A percentile compares a stretch with the other conserved stretches of the same genome.
These are phyloP conservation scores for Vesta saturnalis DNA, from an alignment of 2,888 invertebrate genomes.

Conservation along the genomic window DNA sequence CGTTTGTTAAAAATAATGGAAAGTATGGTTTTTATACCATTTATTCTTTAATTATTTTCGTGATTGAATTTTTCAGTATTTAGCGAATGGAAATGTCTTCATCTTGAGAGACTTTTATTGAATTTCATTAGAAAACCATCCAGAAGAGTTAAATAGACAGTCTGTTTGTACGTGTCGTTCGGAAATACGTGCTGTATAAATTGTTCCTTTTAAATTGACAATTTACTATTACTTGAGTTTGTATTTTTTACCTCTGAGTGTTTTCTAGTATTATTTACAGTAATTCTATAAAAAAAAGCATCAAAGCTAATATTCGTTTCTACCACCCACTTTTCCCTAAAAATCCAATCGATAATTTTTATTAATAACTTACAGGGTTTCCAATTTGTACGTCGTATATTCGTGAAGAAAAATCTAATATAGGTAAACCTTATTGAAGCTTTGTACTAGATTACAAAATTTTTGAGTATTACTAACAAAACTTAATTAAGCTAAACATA, in stretches of 20 bases:
- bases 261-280: too few relatives aligned
- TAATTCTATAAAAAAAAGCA: too few relatives aligned
- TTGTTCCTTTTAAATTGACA: neutral
- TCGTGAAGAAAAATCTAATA: too few relatives aligned
- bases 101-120: neutral
- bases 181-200: neutral
- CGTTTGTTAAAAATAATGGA: conserved; percentile 1
- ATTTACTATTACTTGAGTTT: neutral
- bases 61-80: neutral
- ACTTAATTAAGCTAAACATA: too few relatives aligned
- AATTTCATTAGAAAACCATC: conserved; percentile 1
- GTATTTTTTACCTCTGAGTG: neutral
- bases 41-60: neutral
- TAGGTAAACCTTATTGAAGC: too few relatives aligned
- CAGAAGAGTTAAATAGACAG: neutral
- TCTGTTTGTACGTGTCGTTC: neutral
- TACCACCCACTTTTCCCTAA: too few relatives aligned
- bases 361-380: too few relatives aligned
- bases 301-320: too few relatives aligned
- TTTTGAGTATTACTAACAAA: too few relatives aligned
- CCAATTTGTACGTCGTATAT: too few relatives aligned
- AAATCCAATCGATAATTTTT: too few relatives aligned
- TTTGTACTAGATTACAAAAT: too few relatives aligned
- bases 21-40: neutral
- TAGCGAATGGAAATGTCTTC: neutral